Base-by-base conservation (phyloP, 2,113 vertebrate genomes). In the Cottus gobio region DNA sequence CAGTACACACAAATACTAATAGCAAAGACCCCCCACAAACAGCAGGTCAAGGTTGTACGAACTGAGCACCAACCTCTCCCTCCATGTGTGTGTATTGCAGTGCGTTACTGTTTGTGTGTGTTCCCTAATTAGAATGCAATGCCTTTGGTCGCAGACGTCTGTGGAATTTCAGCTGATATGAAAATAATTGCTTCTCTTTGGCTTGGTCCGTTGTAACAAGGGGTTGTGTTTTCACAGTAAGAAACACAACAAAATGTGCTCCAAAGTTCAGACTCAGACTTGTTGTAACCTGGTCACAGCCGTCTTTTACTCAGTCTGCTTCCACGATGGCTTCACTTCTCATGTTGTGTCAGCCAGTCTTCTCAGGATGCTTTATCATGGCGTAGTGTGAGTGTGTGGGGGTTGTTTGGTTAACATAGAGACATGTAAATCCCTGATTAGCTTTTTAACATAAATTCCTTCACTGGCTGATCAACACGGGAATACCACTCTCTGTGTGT, bases 131-230 rank as follows among this genome's bases (percentile, higher is more conserved):
- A 91, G 90, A 93, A 88, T 94, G 89, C 87, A 87, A 89, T 93
- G 91, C 91, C 92, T 94, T 95, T 94, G 94, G 92, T 90, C 75
- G 66, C 81, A 94, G 89, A 89, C 71, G 91, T 93, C 94, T 92
- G 90, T 93, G 92, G 91, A 91, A 92, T 92, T 89, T 84, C 81
- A 90, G 83, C 91, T 90, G 89, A 91, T 90, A 92, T 85, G 88
- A 90, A 91, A 91, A 91, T 90, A 91, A 92, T 86, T 92, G 81
- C 82, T 83, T 79, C 52, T 62, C 88, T 79, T 86, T 81, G 86
- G 85, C 80, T 85, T 3, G 24, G 69, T 78, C 44, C 61, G 63
- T 56, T 5, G 34, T 77, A 84, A 79, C 61, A 62, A 91, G 89
- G 89, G 74, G 80, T 91, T 85, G 88, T 87, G 86, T 91, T 94